phyloP scores from a whole-genome alignment of 2,113 vertebrate species.

The Silurus meridionalis region DNA sequence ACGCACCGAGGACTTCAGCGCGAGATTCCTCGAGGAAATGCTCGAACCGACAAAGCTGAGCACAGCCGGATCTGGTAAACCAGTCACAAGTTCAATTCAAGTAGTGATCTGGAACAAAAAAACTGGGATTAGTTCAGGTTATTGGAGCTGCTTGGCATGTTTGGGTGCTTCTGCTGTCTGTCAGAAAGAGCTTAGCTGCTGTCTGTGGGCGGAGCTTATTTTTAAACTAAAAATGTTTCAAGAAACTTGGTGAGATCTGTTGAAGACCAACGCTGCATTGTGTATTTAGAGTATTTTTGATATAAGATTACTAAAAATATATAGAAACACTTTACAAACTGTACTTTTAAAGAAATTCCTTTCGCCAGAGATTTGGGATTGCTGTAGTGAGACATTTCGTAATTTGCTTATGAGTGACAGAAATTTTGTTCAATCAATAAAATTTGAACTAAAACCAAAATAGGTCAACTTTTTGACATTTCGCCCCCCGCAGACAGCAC shows the following conservation, averaged over 20 bases:
- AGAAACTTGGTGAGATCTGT: not conserved
- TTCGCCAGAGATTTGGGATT: not conserved
- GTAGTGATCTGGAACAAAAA: not conserved
- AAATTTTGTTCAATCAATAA: not conserved
- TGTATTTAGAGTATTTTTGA: not conserved
- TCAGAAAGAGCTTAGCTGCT: not conserved
- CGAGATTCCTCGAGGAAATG: constrained; percentile 69
- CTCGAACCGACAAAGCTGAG: constrained; percentile 55
- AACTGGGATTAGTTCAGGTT: not conserved
- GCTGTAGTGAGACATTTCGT: not conserved
- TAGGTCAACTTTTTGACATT: not conserved
- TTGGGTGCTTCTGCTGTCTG: not conserved
- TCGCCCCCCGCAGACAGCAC: not conserved
- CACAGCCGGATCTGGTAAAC: not conserved
- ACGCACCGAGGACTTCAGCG: constrained; percentile 76
- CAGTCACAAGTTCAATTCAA: not conserved
- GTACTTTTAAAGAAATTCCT: not conserved
- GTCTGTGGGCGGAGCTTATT: not conserved
- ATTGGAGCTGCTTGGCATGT: not conserved
- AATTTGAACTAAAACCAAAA: not conserved
- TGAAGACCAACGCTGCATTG: not conserved
- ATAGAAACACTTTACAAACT: not conserved
- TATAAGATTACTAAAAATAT: not conserved
- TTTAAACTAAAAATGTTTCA: not conserved
- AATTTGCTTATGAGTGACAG: not conserved